phyloP scores from a whole-genome alignment of 2,113 vertebrate species.

The Mesocricetus auratus region DNA sequence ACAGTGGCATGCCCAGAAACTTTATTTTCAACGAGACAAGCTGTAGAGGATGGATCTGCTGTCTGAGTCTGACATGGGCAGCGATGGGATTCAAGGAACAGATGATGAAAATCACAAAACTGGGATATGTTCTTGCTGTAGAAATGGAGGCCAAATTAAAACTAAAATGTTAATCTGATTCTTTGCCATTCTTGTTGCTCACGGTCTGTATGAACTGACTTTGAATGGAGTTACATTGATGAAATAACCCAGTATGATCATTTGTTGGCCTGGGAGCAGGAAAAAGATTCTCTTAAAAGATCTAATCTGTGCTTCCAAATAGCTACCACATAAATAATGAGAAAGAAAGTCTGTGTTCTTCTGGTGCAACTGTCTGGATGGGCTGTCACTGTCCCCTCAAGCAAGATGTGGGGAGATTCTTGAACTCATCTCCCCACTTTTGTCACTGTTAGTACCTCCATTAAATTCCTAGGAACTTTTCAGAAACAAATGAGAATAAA shows the following conservation, averaged over 20 bases:
- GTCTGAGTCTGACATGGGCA: conserved; percentile 50
- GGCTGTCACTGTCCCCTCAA: background rate
- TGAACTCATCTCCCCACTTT: background rate
- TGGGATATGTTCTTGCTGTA: conserved; percentile 29
- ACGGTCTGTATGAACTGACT: conserved; percentile 42
- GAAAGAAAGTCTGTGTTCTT: background rate
- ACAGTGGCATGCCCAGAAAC: conserved; percentile 68
- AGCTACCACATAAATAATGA: conserved; percentile 63
- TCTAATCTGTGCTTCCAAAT: conserved; percentile 69
- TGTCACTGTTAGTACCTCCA: background rate
- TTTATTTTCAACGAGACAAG: conserved; percentile 72
- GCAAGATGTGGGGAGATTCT: background rate
- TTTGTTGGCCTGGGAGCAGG: conserved; percentile 62
- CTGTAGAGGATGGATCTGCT: background rate
- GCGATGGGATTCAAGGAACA: conserved; percentile 41
- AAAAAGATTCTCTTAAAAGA: conserved; percentile 64
- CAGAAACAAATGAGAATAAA: conserved; percentile 31
- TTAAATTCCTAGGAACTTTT: background rate
- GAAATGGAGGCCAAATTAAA: conserved; percentile 42
- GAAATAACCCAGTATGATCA: background rate
- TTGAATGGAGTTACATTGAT: conserved; percentile 54
- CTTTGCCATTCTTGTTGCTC: conserved; percentile 26
- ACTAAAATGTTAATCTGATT: conserved; percentile 57
- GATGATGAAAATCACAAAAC: conserved; percentile 66
- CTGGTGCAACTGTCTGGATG: background rate